Evolutionary conservation across 1,140 invertebrate species (phyloP), one percentile per base, ranked within the genome.

Genomic region (Drosophila sechellia): DNA sequence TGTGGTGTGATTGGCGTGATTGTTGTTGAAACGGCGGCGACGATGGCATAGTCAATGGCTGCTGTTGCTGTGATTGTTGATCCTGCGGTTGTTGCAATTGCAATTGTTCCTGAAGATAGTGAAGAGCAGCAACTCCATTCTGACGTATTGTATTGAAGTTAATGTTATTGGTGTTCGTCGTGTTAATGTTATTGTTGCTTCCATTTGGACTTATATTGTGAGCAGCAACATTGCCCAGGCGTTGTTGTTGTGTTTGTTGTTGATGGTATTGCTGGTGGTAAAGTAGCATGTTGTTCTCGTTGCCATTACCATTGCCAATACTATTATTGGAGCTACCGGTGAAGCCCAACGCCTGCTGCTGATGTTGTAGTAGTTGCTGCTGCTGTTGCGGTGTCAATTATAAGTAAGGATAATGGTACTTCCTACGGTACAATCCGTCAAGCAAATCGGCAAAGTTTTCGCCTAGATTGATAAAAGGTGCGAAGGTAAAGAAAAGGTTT

Each of bases 361-460:
- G 83, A 77, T 85, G 76, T 60, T 76, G 75, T 58, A 72, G 84
- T 55, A 85, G 81, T 83, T 87, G 84, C 75, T 89, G 83, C 84
- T 87, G 83, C 84, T 87, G 83, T 50, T 83, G 84, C 76, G 79
- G 73, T 60, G 79, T 76, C 84, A 90, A 91, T 92, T 92, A 92
- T 91, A 92, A 92, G 73, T 92, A 92, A 13, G 90, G 90, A 92
- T 92, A 92, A 71, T 92, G 90, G 66, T 91, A 92, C 86, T 92
- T 92, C 73, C 91, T 70, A 43, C 90, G 81, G 81, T 92, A 92
- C 81, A 92, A 59, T 65, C 90, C 90, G 69, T 92, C 90, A 68
- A 92, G 84, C 61, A 92, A 77, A 46, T 92, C 90, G 49, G 85
- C 77, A 85, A 92, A 90, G 69, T 92, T 91, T 31, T 91, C 91